These are phyloP conservation scores for Drosophila ohnishii DNA, from an alignment of 1,140 invertebrate species.

Conservation along the genomic window DNA sequence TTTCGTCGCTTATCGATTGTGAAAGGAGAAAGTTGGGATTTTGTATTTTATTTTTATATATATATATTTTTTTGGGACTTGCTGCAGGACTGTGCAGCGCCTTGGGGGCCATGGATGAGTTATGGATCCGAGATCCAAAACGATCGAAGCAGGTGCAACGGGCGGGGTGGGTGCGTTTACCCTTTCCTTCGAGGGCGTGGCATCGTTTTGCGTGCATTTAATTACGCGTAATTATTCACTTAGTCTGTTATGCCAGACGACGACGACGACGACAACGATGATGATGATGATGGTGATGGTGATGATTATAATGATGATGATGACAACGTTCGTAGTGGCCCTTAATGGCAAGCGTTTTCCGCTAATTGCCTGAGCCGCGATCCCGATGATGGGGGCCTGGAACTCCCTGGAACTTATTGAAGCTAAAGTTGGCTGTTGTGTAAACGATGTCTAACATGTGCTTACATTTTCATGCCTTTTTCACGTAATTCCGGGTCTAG, in stretches of 20 bases:
- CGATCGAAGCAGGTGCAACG: slow-evolving; percentile 24
- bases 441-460: slow-evolving; percentile 56
- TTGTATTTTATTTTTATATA: slow-evolving; percentile 1
- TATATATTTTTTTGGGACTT: slow-evolving; percentile 15
- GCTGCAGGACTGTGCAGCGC: slow-evolving; percentile 6
- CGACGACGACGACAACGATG: slow-evolving; percentile 1
- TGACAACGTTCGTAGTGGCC: slow-evolving; percentile 12
- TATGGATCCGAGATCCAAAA: slow-evolving; percentile 4
- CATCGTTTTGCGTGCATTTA: slow-evolving; percentile 67
- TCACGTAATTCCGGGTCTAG: slow-evolving; percentile 33
- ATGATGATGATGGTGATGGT: slow-evolving; percentile 2
- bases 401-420: neutral
- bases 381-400: neutral
- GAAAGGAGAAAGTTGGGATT: slow-evolving; percentile 61
- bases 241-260: slow-evolving; percentile 53
- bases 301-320: slow-evolving; percentile 1
- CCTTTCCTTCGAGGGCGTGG: slow-evolving; percentile 31
- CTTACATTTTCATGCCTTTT: slow-evolving; percentile 38
- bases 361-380: slow-evolving; percentile 35
- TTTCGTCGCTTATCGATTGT: slow-evolving; percentile 36
- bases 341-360: slow-evolving; percentile 60
- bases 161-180: neutral
- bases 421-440: neutral
- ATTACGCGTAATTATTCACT: slow-evolving; percentile 77
- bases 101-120: slow-evolving; percentile 15